phyloP scores from a whole-genome alignment of 2,797 vertebrate species.

The Mormyrops attenuatus region DNA sequence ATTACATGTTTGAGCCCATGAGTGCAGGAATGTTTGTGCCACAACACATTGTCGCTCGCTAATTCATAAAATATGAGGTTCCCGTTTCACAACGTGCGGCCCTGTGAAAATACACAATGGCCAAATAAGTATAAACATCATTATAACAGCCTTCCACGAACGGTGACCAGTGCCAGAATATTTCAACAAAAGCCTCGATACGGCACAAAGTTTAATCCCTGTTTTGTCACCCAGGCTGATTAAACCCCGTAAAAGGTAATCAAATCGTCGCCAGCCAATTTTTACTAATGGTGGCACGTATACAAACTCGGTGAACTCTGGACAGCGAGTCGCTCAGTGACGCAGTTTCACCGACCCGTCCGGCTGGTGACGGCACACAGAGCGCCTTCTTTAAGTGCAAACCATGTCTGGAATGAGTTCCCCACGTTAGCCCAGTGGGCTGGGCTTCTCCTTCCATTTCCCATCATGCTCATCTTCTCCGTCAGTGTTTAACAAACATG shows the following conservation, averaged over 20 bases:
- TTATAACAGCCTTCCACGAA: not conserved
- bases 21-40: not conserved
- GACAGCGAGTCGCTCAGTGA: conserved; percentile 49
- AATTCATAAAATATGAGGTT: conserved; percentile 13
- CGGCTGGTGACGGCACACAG: not conserved
- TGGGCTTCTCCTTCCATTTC: not conserved
- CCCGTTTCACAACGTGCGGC: not conserved
- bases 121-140: not conserved
- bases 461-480: not conserved
- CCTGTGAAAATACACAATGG: not conserved
- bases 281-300: conserved; percentile 53
- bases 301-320: conserved; percentile 51
- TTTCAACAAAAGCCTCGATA: not conserved
- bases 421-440: conserved; percentile 25
- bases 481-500: not conserved
- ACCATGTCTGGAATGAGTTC: conserved; percentile 54
- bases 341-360: not conserved
- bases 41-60: not conserved
- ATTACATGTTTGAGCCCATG: not conserved
- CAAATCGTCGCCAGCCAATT: conserved; percentile 34
- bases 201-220: not conserved
- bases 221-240: conserved; percentile 30
- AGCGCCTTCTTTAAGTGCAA: conserved; percentile 6
- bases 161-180: not conserved
- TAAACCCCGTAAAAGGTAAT: conserved; percentile 28